Base-by-base conservation (phyloP, 1,140 invertebrate genomes). In the Achroia grisella region DNA sequence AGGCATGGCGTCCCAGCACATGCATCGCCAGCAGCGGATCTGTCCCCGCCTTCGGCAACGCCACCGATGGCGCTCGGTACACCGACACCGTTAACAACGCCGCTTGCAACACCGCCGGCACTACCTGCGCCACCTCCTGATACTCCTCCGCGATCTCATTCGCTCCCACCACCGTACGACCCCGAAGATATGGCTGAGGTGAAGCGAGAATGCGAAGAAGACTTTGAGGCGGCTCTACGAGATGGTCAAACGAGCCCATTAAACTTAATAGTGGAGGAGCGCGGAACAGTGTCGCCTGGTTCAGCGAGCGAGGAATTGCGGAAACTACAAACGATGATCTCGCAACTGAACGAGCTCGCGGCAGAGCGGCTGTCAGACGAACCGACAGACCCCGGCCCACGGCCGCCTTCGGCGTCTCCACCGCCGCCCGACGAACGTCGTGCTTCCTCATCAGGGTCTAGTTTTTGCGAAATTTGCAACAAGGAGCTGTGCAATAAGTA, bases 401-500 rank as follows among this genome's bases (percentile, higher is more conserved):
- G 78, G 9, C 76, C 78, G 8, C 73, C 77, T 0, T 78, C 79
- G 8, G 43, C 71, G 0, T 75, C 80, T 0, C 74, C 80, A 0
- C 80, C 80, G 30, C 68, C 74, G 10, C 71, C 66, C 3, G 78
- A 82, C 48, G 76, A 80, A 17, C 60, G 78, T 2, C 69, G 76
- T 10, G 52, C 53, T 6, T 56, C 74, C 56, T 91, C 35, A 89
- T 91, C 92, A 88, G 81, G 80, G 0, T 94, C 92, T 35, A 97
- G 97, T 66, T 98, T 97, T 69, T 99, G 98, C 82, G 97, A 99
- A 75, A 98, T 99, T 48, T 99, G 98, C 85, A 99, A 99, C 85
- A 99, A 99, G 87, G 97, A 99, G 81, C 83, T 99, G 27, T 99
- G 98, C 86, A 99, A 99, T 87, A 99, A 99, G 81, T 99, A 99